Conservation (phyloP, 2,113 vertebrate species). For the Chaenogobius annularis region DNA sequence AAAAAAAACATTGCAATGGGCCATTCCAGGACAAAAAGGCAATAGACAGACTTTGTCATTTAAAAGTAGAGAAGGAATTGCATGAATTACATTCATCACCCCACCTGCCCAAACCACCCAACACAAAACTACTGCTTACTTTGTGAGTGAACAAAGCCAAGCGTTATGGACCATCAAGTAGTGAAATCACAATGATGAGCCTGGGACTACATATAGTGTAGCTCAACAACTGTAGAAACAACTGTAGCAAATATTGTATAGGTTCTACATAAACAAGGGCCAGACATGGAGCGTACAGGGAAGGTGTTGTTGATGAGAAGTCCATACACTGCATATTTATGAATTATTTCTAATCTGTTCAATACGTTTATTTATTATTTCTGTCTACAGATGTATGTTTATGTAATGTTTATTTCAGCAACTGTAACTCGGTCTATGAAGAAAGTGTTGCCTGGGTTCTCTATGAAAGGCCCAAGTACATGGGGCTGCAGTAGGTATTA, state of each 20-base stretch:
- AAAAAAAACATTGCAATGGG: too few species aligned
- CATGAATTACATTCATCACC: too few species aligned
- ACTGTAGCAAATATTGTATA: too few species aligned
- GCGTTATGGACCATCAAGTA: constrained; percentile 57
- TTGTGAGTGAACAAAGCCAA: constrained; percentile 44
- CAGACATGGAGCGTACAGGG: constrained; percentile 53
- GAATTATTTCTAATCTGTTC: not conserved
- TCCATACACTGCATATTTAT: not conserved
- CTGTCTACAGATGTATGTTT: constrained; percentile 55
- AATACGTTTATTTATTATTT: not conserved
- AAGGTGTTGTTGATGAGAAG: constrained; percentile 17
- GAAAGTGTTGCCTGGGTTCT: constrained; percentile 67
- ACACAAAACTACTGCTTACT: not conserved
- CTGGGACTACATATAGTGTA: too few species aligned
- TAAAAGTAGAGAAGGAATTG: too few species aligned
- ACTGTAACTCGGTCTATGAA: constrained; percentile 59
- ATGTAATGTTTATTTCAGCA: too few species aligned
- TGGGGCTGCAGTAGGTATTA: constrained; percentile 56
- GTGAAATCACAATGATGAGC: too few species aligned
- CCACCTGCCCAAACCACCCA: too few species aligned
- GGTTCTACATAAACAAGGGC: too few species aligned
- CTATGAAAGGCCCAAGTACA: constrained; percentile 53
- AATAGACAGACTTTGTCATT: too few species aligned
- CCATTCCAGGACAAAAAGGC: too few species aligned
- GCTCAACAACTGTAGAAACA: too few species aligned